Evolutionary conservation across 2,888 invertebrate species (phyloP).

Genomic region (Patella pellucida): DNA sequence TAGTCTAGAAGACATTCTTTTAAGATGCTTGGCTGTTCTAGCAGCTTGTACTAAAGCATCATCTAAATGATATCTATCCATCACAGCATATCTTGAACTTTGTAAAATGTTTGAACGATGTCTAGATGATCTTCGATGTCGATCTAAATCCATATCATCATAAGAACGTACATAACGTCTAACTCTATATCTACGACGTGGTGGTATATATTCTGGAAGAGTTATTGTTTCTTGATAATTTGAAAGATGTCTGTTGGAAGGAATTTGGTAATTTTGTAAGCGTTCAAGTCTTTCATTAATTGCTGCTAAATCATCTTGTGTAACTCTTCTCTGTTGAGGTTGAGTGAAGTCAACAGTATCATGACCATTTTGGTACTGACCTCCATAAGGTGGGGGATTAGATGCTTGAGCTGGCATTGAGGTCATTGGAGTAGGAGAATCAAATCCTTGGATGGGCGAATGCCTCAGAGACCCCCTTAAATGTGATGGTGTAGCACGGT

Average conservation of each 20-base stretch:
- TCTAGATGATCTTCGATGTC: slow-evolving; percentile 32
- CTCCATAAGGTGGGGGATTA: slow-evolving; percentile 13
- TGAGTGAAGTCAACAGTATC: not conserved
- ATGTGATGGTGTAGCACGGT: slow-evolving; percentile 32
- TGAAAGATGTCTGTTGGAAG: slow-evolving; percentile 42
- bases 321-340: slow-evolving; percentile 39
- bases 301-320: slow-evolving; percentile 56
- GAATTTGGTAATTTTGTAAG: slow-evolving; percentile 54
- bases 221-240: slow-evolving; percentile 33
- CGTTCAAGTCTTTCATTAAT: slow-evolving; percentile 55
- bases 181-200: slow-evolving; percentile 38
- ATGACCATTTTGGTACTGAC: slow-evolving; percentile 1
- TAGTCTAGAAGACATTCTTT: slow-evolving; percentile 60
- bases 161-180: slow-evolving; percentile 46
- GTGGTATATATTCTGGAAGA: slow-evolving; percentile 34
- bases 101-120: slow-evolving; percentile 32
- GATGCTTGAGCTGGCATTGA: slow-evolving; percentile 16
- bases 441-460: slow-evolving; percentile 36
- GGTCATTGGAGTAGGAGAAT: slow-evolving; percentile 31
- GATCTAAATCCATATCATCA: slow-evolving; percentile 47
- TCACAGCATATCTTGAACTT: slow-evolving; percentile 26
- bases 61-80: slow-evolving; percentile 51
- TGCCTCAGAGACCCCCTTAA: slow-evolving; percentile 35
- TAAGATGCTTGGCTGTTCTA: slow-evolving; percentile 54
- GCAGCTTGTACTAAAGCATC: slow-evolving; percentile 55